phyloP scores from a whole-genome alignment of 2,797 vertebrate species.

The Sciurus vulgaris region DNA sequence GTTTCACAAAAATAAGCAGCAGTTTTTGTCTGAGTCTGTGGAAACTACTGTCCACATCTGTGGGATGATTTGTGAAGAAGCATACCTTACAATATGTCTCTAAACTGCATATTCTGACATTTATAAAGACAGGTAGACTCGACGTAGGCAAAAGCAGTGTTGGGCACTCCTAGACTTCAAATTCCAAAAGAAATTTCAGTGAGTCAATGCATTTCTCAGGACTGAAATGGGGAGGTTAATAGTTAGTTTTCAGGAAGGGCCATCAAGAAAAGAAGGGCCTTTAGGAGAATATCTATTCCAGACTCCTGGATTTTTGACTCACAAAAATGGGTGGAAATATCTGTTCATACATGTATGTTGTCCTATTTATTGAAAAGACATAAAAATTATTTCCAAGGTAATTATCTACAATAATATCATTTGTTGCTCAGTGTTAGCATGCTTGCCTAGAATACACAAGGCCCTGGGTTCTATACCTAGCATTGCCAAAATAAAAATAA shows the following conservation, averaged over 20 bases:
- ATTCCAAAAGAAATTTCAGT: not conserved
- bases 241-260: not conserved
- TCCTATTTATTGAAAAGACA: not conserved
- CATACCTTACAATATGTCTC: not conserved
- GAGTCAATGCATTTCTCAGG: not conserved
- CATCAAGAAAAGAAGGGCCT: not conserved
- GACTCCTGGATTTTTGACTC: not conserved
- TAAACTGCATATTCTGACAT: not conserved
- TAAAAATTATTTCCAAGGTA: slow-evolving; percentile 34
- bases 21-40: not conserved
- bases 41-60: not conserved
- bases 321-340: not conserved
- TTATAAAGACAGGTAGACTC: slow-evolving; percentile 6
- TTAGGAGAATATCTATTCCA: not conserved
- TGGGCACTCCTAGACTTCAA: not conserved
- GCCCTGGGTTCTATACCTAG: too few relatives aligned
- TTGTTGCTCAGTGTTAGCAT: too few relatives aligned
- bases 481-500: too few relatives aligned
- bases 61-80: not conserved
- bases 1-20: not conserved
- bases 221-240: not conserved
- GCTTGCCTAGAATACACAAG: too few relatives aligned
- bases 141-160: not conserved
- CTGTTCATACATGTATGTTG: not conserved
- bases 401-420: not conserved